Conservation (phyloP, 2,113 vertebrate genomes). For the Pluvianellus socialis region DNA sequence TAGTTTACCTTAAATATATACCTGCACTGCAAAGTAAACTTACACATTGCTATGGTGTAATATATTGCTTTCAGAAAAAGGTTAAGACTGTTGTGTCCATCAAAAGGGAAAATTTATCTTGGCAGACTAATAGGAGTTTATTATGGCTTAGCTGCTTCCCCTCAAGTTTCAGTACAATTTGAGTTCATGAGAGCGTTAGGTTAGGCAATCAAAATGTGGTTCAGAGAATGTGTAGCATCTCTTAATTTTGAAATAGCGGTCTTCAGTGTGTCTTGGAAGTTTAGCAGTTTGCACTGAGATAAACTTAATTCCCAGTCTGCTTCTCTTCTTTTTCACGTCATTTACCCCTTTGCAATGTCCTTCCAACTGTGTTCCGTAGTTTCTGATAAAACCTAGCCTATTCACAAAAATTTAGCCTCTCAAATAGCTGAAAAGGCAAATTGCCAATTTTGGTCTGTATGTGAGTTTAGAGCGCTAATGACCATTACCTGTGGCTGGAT, state of each 20-base stretch:
- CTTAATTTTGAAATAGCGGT: not conserved
- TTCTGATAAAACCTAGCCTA: not conserved
- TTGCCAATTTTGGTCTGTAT: not conserved
- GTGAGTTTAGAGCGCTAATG: not conserved
- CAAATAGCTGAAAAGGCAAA: not conserved
- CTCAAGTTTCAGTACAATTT: not conserved
- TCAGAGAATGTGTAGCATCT: not conserved
- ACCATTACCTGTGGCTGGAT: not conserved
- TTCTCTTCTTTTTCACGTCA: not conserved
- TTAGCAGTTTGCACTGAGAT: not conserved
- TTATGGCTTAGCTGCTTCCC: not conserved
- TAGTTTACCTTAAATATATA: not conserved
- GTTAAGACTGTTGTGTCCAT: not conserved
- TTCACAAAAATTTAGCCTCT: not conserved
- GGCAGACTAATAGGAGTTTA: not conserved
- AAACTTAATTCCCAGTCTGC: not conserved
- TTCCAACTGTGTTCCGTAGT: not conserved
- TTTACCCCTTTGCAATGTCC: not conserved
- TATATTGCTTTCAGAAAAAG: not conserved
- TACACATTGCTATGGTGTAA: not conserved
- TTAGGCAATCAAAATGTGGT: not conserved
- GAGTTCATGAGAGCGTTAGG: not conserved
- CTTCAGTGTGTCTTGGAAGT: not conserved
- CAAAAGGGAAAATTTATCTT: not conserved
- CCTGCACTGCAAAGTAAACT: not conserved